Evolutionary conservation across 2,888 invertebrate species (phyloP), one percentile per base, ranked within the genome.

Genomic region (Spodoptera picta): DNA sequence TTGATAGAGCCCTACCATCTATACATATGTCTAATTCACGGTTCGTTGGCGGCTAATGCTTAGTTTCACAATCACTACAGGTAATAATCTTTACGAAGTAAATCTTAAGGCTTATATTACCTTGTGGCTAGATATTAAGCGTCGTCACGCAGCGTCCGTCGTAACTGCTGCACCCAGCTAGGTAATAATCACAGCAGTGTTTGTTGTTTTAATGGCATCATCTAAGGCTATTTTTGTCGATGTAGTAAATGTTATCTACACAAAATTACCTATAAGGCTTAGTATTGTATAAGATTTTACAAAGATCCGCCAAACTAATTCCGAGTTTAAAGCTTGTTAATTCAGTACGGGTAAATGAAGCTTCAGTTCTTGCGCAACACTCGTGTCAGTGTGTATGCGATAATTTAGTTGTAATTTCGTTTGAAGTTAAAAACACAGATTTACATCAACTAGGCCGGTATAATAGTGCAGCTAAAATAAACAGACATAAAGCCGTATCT

Each of bases 201-300:
- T 78, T 81, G 73, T 79, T 82, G 73, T 79, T 75, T 73, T 73
- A 81, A 80, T 84, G 79, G 77, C 83, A 83, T 84, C 82, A 86
- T 79, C 68, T 61, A 74, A 73, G 66, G 79, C 77, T 87, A 86
- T 87, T 86, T 86, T 80, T 57, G 83, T 83, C 84, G 83, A 83
- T 84, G 82, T 67, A 59, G 70, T 79, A 67, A 75, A 44, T 68
- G 44, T 70, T 81, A 64, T 75, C 51, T 57, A 42, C 57, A 57
- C 58, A 60, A 41, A 64, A 65, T 67, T 67, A 74, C 79, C 66
- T 79, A 62, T 66, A 19, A 67, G 59, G 55, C 55, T 68, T 61
- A 63, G 56, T 53, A 66, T 57, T 51, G 52, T 11, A 19, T 36
- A 12, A 24, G 41, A 56, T 44, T 49, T 53, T 50, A 45, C n/a